Evolutionary conservation across 2,113 vertebrate species (phyloP).

Genomic region (Bujurquina vittata): DNA sequence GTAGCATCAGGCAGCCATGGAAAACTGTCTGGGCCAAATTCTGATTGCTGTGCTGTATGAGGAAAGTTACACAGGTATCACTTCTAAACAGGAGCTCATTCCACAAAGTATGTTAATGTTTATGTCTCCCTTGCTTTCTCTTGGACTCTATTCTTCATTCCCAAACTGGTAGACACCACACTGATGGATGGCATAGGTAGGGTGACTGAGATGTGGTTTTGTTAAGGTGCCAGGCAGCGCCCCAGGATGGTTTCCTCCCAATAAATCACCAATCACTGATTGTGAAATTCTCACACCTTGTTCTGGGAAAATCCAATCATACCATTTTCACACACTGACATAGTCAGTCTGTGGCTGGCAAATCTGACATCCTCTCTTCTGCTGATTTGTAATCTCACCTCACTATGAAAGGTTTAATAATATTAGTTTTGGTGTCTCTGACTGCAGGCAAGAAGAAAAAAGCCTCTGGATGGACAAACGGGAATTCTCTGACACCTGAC

Average conservation of each 20-base stretch:
- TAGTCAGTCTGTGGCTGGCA: constrained; percentile 34
- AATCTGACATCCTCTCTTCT: constrained; percentile 21
- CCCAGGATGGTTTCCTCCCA: constrained; percentile 50
- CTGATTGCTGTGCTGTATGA: constrained; percentile 49
- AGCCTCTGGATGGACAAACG: constrained; percentile 49
- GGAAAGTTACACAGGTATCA: constrained; percentile 69
- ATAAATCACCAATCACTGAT: constrained; percentile 58
- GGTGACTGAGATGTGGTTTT: constrained; percentile 69
- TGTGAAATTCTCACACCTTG: constrained; percentile 57
- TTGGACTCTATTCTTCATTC: background rate
- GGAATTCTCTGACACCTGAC: constrained; percentile 64
- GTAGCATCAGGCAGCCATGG: constrained; percentile 63
- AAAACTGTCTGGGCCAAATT: constrained; percentile 60
- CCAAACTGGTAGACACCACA: background rate
- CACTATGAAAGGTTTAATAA: constrained; percentile 64
- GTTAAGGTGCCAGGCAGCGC: constrained; percentile 59
- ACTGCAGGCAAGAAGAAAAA: constrained; percentile 51
- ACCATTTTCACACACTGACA: constrained; percentile 63
- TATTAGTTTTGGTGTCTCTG: constrained; percentile 59
- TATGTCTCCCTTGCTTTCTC: background rate
- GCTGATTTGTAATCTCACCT: constrained; percentile 36
- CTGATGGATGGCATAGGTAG: constrained; percentile 30
- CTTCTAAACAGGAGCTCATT: constrained; percentile 46
- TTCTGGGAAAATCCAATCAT: constrained; percentile 65
- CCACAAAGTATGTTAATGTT: constrained; percentile 36